Evolutionary conservation across 2,888 invertebrate species (phyloP), one percentile per base, ranked within the genome.

Genomic region (Cistogaster globosa): DNA sequence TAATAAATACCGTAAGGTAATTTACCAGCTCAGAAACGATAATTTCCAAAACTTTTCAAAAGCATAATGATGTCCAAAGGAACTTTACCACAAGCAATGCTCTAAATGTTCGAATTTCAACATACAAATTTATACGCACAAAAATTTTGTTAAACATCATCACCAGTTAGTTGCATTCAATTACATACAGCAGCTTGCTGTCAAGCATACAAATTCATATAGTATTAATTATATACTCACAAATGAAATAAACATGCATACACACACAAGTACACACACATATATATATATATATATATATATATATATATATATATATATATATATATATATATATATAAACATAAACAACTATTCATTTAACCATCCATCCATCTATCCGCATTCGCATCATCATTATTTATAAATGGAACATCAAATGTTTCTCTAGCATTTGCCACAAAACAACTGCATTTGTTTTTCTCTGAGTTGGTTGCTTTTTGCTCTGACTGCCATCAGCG

Each of bases 401-500:
- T 83, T 86, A 78, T 58, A 69, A 77, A 69, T 48, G 72, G 60
- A 75, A 63, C 75, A 82, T 82, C 82, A 85, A 85, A 85, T 75
- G 78, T 79, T 85, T 58, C 65, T 78, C 18, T 48, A 78, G 58
- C 36, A 53, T 71, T 85, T 79, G 55, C 78, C 63, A 67, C 42
- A 69, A 60, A 67, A 81, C 60, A 69, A 60, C 63, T 63, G 53
- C 75, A 80, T 36, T 75, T 60, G 57, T 14, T 57, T 48, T 68
- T 69, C 36, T 48, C 14, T 65, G 38, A 45, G 26, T 62, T 55
- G 51, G 6, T 62, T 69, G 53, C 69, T 32, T 65, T 71, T 53
- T 63, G n/a, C 45, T 67, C 12, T 60, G 26, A 36, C 60, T 58
- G 65, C 80, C 67, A 67, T 14, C 67, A 36, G 45, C 22, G 12